A percentile compares a stretch with the other conserved stretches of the same genome.
These are phyloP conservation scores for Parasteatoda tepidariorum DNA, from an alignment of 1,140 invertebrate species.

Conservation along the genomic window DNA sequence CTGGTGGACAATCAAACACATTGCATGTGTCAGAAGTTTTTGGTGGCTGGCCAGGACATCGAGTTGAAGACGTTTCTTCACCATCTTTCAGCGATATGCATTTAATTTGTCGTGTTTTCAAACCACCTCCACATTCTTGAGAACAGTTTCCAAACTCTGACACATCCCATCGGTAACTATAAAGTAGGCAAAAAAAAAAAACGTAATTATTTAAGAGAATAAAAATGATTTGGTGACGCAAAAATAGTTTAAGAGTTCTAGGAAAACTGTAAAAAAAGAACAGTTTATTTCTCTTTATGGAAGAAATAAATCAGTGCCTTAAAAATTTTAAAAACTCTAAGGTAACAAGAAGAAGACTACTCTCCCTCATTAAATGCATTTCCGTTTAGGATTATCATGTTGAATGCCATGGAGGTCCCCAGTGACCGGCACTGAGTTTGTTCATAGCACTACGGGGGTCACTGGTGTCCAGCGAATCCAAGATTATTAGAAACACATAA, in stretches of 20 bases:
- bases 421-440: no score
- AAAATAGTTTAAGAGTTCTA: no score
- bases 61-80: slow-evolving; percentile 85
- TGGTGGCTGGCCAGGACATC: slow-evolving; percentile 88
- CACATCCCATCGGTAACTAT: slow-evolving; percentile 79
- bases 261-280: no score
- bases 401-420: no score
- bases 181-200: neutral
- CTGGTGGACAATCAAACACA: slow-evolving; percentile 87
- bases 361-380: neutral
- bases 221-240: no score
- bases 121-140: slow-evolving; percentile 90
- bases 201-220: no score
- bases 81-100: slow-evolving; percentile 91
- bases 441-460: no score
- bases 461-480: no score
- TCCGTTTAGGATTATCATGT: no score
- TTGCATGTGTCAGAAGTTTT: slow-evolving; percentile 90
- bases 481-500: no score
- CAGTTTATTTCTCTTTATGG: no score
- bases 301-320: neutral
- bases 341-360: neutral
- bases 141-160: slow-evolving; percentile 79
- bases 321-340: slow-evolving; percentile 1
- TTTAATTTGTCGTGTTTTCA: slow-evolving; percentile 72